Percentiles rank a stretch among this genome's conserved stretches.
These are phyloP conservation scores for Chaenodraco wilsoni DNA, from an alignment of 2,797 vertebrate genomes.

Conservation along the genomic window DNA sequence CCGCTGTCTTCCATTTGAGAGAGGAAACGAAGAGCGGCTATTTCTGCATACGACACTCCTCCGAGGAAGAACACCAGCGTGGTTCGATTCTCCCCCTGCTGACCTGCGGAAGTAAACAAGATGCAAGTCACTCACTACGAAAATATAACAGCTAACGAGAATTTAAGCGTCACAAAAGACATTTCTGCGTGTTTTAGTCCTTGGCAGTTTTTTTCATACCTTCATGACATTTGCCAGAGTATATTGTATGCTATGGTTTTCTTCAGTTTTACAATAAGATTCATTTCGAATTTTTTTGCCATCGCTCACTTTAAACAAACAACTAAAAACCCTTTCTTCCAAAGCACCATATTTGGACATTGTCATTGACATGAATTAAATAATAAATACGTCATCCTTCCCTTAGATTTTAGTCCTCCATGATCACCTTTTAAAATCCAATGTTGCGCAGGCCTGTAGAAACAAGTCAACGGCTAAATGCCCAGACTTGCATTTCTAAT, in stretches of 20 bases:
- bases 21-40: slow-evolving; percentile 94
- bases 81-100: slow-evolving; percentile 95
- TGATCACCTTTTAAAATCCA: slow-evolving; percentile 71
- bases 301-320: slow-evolving; percentile 5
- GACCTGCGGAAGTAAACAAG: slow-evolving; percentile 81
- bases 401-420: slow-evolving; percentile 48
- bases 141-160: background rate
- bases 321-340: slow-evolving; percentile 11
- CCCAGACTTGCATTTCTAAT: slow-evolving; percentile 66
- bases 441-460: slow-evolving; percentile 55
- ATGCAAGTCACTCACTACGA: slow-evolving; percentile 1
- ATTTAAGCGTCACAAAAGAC: too few relatives aligned
- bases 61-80: slow-evolving; percentile 97
- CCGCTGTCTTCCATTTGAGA: slow-evolving; percentile 97
- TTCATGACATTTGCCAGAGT: too few relatives aligned
- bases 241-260: background rate
- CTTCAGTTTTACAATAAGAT: background rate
- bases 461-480: slow-evolving; percentile 62
- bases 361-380: slow-evolving; percentile 22
- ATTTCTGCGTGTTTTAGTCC: too few relatives aligned
- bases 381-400: slow-evolving; percentile 40
- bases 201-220: too few relatives aligned
- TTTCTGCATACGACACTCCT: slow-evolving; percentile 94
- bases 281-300: background rate
- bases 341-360: slow-evolving; percentile 20